Conservation (phyloP, 2,797 vertebrate species). For the Tolypeutes matacus region DNA sequence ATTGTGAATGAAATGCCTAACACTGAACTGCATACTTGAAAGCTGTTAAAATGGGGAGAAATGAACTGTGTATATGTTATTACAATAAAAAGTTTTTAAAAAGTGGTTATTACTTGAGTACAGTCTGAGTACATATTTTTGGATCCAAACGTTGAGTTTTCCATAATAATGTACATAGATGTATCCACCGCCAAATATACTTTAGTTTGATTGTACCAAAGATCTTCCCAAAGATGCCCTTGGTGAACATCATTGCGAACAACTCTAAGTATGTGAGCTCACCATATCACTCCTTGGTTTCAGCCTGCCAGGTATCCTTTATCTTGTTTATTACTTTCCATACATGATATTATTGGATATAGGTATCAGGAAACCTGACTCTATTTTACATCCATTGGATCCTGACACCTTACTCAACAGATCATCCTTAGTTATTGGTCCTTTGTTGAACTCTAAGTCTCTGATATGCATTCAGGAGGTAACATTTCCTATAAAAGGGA, state of each 20-base stretch:
- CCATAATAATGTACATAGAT: accelerated
- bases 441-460: neutral
- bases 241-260: neutral
- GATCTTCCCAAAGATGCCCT: neutral
- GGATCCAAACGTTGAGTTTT: neutral
- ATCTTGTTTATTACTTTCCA: neutral
- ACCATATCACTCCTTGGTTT: neutral
- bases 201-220: neutral
- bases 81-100: too few relatives aligned
- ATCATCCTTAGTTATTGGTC: too few relatives aligned
- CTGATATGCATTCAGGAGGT: neutral
- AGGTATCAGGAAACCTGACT: neutral
- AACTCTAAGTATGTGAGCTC: too few relatives aligned
- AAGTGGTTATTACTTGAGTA: neutral
- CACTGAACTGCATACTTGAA: too few relatives aligned
- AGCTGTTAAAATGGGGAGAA: too few relatives aligned
- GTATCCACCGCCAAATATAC: too few relatives aligned
- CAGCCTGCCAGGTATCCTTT: neutral
- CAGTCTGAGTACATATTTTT: neutral
- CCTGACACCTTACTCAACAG: neutral
- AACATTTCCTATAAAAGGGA: neutral
- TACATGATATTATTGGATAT: neutral
- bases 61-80: too few relatives aligned
- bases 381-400: neutral
- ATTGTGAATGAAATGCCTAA: too few relatives aligned